Evolutionary conservation across 2,888 invertebrate species (phyloP).

Genomic region (Mythimna lalbum): DNA sequence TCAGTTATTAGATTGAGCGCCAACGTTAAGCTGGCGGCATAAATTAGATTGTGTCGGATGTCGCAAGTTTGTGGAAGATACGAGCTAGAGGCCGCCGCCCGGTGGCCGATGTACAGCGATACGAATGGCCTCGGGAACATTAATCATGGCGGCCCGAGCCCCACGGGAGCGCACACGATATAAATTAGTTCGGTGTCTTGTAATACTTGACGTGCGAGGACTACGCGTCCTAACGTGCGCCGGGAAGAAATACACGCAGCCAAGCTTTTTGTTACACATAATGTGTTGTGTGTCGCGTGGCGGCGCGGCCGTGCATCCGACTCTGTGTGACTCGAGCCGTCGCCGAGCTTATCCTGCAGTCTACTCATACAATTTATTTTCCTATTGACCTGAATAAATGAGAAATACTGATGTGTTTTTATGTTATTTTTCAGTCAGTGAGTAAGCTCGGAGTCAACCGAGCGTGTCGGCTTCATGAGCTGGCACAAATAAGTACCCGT

Average conservation of each 20-base stretch:
- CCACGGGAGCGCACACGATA: constrained; percentile 50
- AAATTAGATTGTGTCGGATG: constrained; percentile 44
- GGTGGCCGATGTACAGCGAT: constrained; percentile 26
- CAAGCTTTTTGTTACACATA: constrained; percentile 9
- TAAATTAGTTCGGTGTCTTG: constrained; percentile 61
- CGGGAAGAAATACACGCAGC: constrained; percentile 3
- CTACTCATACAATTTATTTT: constrained; percentile 22
- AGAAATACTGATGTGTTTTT: constrained; percentile 17
- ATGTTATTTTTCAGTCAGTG: constrained; percentile 13
- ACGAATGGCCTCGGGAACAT: constrained; percentile 51
- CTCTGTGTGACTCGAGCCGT: background rate
- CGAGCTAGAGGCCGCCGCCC: constrained; percentile 35
- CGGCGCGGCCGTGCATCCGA: background rate
- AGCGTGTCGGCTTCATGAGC: constrained; percentile 20
- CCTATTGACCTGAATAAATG: constrained; percentile 5
- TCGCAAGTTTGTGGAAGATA: constrained; percentile 38
- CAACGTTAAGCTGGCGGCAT: constrained; percentile 25
- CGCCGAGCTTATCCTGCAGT: constrained; percentile 1
- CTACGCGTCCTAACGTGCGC: constrained; percentile 6
- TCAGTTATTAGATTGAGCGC: constrained; percentile 43
- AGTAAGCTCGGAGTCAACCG: constrained; percentile 8
- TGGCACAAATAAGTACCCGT: background rate
- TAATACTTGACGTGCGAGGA: constrained; percentile 43
- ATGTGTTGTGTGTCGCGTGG: constrained; percentile 2
- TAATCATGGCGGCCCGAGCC: constrained; percentile 53